A percentile compares a stretch with the other conserved stretches of the same genome.
Evolutionary conservation across 2,113 vertebrate species (phyloP).

Genomic region (Tupaia tana): DNA sequence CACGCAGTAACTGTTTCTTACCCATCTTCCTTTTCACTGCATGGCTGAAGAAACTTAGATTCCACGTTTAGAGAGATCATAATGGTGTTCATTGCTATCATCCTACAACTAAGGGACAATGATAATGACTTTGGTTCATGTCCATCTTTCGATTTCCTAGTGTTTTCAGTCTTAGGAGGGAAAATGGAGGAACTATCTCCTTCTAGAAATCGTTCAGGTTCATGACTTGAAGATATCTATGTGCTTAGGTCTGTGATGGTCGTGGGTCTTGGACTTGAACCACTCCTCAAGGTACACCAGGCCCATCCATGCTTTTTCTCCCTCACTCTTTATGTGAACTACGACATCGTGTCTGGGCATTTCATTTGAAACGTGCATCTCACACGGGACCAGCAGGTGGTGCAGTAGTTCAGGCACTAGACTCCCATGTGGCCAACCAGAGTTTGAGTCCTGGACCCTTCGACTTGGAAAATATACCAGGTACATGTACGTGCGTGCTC

Average conservation of each 20-base stretch:
- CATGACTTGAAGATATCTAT: neutral
- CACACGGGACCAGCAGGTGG: too few relatives aligned
- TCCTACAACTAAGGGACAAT: neutral
- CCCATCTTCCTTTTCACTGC: too few relatives aligned
- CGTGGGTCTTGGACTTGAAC: too few relatives aligned
- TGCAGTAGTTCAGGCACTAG: too few relatives aligned
- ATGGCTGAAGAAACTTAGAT: neutral
- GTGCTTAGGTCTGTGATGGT: accelerated
- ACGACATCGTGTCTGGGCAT: neutral
- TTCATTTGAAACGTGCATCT: neutral
- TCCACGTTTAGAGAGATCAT: neutral
- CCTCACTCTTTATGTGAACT: neutral
- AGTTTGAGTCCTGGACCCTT: too few relatives aligned
- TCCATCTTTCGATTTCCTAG: neutral
- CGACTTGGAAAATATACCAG: too few relatives aligned
- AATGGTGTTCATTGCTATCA: neutral
- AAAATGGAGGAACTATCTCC: neutral
- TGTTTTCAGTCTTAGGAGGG: neutral
- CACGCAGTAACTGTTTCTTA: neutral
- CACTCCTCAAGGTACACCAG: neutral
- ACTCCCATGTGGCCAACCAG: too few relatives aligned
- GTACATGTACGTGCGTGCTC: too few relatives aligned
- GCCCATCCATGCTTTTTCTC: neutral
- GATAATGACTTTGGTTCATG: neutral
- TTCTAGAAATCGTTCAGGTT: neutral